These are phyloP conservation scores for Tiliacea aurago DNA, from an alignment of 2,888 invertebrate species.

Conservation along the genomic window DNA sequence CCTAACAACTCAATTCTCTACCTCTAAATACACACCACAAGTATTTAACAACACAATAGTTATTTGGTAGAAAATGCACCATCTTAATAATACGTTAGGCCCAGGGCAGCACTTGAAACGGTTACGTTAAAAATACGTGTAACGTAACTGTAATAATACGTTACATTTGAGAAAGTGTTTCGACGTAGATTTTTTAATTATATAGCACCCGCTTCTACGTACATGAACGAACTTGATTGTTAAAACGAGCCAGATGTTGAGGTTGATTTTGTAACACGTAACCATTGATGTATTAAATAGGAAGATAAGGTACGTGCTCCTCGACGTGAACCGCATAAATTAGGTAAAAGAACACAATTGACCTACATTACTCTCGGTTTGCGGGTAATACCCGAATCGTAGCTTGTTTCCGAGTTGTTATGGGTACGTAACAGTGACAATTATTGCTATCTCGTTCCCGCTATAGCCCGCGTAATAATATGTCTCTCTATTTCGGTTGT, in stretches of 20 bases:
- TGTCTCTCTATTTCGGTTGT: too few relatives aligned
- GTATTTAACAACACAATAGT: constrained; percentile 28
- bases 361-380: too few relatives aligned
- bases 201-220: constrained; percentile 42
- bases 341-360: too few relatives aligned
- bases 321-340: too few relatives aligned
- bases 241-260: background rate
- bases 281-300: too few relatives aligned
- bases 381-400: too few relatives aligned
- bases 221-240: constrained; percentile 36
- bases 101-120: constrained; percentile 6
- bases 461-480: too few relatives aligned
- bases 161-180: constrained; percentile 55
- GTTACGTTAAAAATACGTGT: constrained; percentile 42
- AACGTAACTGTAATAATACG: constrained; percentile 56
- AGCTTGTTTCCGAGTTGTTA: too few relatives aligned
- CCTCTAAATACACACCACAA: constrained; percentile 23
- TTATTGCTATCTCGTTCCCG: too few relatives aligned
- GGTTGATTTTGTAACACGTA: background rate
- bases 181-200: constrained; percentile 55
- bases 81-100: constrained; percentile 48
- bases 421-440: too few relatives aligned
- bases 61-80: constrained; percentile 41
- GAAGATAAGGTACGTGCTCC: too few relatives aligned
- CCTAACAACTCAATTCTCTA: constrained; percentile 30